Conservation (phyloP, 2,888 invertebrate species). For the Drosophila koepferae region DNA sequence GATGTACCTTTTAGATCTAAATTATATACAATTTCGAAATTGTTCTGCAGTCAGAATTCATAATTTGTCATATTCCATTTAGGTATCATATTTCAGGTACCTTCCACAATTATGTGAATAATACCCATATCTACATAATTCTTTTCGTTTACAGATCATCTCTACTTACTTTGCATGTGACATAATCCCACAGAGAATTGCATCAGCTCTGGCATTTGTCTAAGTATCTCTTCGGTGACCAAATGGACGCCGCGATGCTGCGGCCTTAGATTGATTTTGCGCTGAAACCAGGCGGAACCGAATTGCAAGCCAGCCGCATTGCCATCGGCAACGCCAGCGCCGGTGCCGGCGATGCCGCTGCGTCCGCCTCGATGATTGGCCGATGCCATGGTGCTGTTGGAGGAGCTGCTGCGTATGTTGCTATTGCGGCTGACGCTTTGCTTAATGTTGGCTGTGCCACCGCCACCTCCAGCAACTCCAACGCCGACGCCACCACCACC, state of each 20-base stretch:
- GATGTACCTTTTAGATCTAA: background rate
- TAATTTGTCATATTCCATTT: background rate
- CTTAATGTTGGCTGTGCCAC: constrained; percentile 75
- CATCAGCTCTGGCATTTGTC: constrained; percentile 96
- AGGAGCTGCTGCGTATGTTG: constrained; percentile 85
- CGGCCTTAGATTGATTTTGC: constrained; percentile 97
- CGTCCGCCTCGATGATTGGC: constrained; percentile 85
- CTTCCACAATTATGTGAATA: background rate
- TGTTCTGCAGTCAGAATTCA: background rate
- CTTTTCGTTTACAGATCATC: background rate
- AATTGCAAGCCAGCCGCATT: constrained; percentile 93
- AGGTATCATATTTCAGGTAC: background rate
- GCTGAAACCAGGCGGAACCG: constrained; percentile 99
- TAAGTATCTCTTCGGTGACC: constrained; percentile 97
- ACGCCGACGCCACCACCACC: constrained; percentile 52
- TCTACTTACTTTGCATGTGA: constrained; percentile 97
- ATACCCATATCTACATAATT: background rate
- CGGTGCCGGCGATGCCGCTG: constrained; percentile 72
- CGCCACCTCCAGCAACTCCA: constrained; percentile 27
- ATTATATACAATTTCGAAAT: background rate
- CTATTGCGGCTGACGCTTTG: constrained; percentile 84
- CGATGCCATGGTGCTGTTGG: constrained; percentile 86
- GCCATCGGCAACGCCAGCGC: constrained; percentile 73
- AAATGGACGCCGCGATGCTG: constrained; percentile 98
- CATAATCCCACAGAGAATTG: constrained; percentile 98